A percentile compares a stretch with the other conserved stretches of the same genome.
These are phyloP conservation scores for Oncorhynchus gorbuscha DNA, from an alignment of 2,113 vertebrate species.

Conservation along the genomic window DNA sequence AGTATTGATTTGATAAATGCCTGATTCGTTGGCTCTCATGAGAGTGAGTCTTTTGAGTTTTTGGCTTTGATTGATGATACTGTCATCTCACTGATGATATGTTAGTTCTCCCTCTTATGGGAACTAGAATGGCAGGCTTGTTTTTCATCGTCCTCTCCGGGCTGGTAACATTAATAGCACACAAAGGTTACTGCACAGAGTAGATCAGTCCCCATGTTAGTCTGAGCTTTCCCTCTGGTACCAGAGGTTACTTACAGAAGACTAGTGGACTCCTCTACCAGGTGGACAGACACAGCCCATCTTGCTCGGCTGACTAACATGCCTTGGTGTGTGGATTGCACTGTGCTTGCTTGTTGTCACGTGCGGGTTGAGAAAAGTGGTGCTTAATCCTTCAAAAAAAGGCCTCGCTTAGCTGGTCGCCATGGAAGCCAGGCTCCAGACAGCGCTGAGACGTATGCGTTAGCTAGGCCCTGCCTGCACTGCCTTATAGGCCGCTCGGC, in stretches of 20 bases:
- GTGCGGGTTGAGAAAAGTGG: slow-evolving; percentile 28
- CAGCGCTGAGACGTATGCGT: slow-evolving; percentile 13
- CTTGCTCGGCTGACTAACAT: no score
- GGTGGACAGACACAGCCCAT: no score
- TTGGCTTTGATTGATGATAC: neutral
- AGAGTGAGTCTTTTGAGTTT: neutral
- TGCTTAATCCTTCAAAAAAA: slow-evolving; percentile 47
- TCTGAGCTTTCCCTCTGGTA: neutral
- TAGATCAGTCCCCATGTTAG: slow-evolving; percentile 43
- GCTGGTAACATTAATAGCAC: slow-evolving; percentile 25
- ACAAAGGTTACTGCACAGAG: slow-evolving; percentile 47
- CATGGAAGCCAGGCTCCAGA: slow-evolving; percentile 29
- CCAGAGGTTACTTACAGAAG: neutral
- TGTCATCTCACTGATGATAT: neutral
- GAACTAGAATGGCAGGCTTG: neutral
- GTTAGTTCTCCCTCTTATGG: neutral
- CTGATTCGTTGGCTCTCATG: neutral
- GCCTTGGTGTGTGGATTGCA: neutral
- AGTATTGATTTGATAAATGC: neutral
- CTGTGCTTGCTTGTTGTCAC: neutral
- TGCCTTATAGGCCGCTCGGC: slow-evolving; percentile 14
- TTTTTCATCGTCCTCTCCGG: neutral
- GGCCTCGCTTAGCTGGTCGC: slow-evolving; percentile 15
- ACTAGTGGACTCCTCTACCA: no score
- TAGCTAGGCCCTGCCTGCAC: slow-evolving; percentile 24